phyloP scores from a whole-genome alignment of 2,797 vertebrate genomes.

The Notamacropus eugenii region DNA sequence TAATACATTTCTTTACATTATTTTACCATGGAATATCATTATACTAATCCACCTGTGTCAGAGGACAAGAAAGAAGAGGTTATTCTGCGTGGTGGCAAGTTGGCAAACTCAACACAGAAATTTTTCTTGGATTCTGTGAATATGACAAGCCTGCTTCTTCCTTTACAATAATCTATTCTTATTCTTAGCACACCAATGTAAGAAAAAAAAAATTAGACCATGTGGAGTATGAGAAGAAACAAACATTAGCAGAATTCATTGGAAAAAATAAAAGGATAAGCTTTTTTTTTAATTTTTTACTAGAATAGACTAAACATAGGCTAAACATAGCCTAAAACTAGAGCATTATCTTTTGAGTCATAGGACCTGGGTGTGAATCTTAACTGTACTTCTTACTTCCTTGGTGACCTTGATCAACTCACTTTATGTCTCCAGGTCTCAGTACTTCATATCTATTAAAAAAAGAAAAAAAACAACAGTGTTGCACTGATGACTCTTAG shows the following conservation, averaged over 20 bases:
- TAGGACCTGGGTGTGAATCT: background rate
- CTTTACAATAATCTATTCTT: no score
- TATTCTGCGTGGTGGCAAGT: accelerated
- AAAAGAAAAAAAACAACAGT: background rate
- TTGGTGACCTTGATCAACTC: background rate
- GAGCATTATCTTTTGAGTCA: background rate
- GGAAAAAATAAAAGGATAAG: background rate
- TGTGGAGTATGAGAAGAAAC: background rate
- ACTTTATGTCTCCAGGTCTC: background rate
- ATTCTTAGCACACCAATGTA: accelerated
- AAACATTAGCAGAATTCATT: background rate
- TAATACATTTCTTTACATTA: accelerated
- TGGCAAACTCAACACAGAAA: accelerated
- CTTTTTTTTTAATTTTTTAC: background rate
- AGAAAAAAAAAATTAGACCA: background rate
- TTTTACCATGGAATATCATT: accelerated
- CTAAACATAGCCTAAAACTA: background rate
- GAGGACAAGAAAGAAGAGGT: accelerated
- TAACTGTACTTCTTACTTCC: background rate
- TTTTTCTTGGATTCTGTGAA: accelerated
- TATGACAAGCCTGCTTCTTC: background rate
- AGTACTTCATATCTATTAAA: background rate
- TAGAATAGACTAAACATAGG: background rate
- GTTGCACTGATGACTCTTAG: background rate
- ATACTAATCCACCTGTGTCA: accelerated